phyloP scores from a whole-genome alignment of 2,888 invertebrate species.

The Microplitis manilae region DNA sequence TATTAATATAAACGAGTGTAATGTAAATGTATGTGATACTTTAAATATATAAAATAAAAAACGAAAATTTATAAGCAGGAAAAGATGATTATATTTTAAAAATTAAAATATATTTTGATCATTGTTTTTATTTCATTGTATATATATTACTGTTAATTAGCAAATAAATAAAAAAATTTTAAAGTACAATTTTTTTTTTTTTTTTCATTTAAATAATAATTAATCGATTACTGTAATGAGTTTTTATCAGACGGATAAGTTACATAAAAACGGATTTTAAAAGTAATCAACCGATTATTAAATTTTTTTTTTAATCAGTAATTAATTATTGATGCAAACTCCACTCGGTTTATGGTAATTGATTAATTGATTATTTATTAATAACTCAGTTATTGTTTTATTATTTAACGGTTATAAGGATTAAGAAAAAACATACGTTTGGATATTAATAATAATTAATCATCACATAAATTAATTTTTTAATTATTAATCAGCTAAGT shows the following conservation, averaged over 20 bases:
- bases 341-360: background rate
- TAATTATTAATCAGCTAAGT: too few relatives aligned
- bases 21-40: background rate
- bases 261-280: background rate
- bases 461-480: too few relatives aligned
- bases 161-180: constrained; percentile 21
- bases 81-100: background rate
- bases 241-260: too few relatives aligned
- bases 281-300: constrained; percentile 3
- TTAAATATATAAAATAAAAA: background rate
- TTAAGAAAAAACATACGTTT: background rate
- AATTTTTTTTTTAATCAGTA: constrained; percentile 1
- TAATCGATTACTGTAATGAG: constrained; percentile 3
- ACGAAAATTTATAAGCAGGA: background rate
- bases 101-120: background rate
- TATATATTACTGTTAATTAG: constrained; percentile 14
- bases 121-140: constrained; percentile 7
- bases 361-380: constrained; percentile 2
- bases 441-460: background rate
- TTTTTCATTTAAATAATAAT: constrained; percentile 19
- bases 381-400: constrained; percentile 35
- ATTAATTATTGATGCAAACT: constrained; percentile 15
- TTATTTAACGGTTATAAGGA: background rate
- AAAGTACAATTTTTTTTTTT: background rate
- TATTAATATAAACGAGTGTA: background rate